Evolutionary conservation across 2,888 invertebrate genomes (phyloP), one percentile per base, ranked within the genome.

Genomic region (Mechanitis messenoides): DNA sequence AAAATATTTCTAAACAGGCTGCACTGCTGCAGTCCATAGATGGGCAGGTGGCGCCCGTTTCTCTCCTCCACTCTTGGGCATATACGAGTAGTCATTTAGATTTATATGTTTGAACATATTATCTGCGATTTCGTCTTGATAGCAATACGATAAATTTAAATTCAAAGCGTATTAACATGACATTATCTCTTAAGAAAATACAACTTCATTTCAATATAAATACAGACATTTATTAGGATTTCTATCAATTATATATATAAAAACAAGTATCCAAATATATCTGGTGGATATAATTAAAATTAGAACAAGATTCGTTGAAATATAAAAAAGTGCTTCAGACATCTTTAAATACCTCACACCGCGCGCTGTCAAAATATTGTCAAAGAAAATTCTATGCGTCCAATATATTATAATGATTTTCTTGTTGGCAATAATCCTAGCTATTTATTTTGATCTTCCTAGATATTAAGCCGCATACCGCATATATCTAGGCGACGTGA

Each of bases 401-500:
- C 83, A 86, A 88, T 90, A 89, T 87, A 87, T 87, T 89, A 86
- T 80, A 86, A 84, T 84, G 85, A 85, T 87, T 87, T 83, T 87
- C 80, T 77, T 85, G 84, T 89, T 90, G 90, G 90, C 90, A 89
- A 87, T 88, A 89, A 87, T 87, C 87, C 87, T 88, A 86, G 84
- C 83, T 80, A 89, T 88, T 90, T 90, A 90, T 90, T 89, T 89
- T 79, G 83, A 89, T 88, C 86, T 78, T 79, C 67, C 80, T 78
- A 81, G 85, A 88, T 89, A 88, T 88, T 85, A 87, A 79, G 85
- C 81, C 81, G 78, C 87, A 84, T 86, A 83, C 84, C 86, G 80
- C 84, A 75, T 87, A 81, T 83, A 88, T 88, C 84, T 88, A 84
- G 84, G 79, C 78, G 79, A 77, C 72, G 82, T 80, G 81, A 84